Evolutionary conservation across 2,113 vertebrate species (phyloP).

Genomic region (Etheostoma cragini): DNA sequence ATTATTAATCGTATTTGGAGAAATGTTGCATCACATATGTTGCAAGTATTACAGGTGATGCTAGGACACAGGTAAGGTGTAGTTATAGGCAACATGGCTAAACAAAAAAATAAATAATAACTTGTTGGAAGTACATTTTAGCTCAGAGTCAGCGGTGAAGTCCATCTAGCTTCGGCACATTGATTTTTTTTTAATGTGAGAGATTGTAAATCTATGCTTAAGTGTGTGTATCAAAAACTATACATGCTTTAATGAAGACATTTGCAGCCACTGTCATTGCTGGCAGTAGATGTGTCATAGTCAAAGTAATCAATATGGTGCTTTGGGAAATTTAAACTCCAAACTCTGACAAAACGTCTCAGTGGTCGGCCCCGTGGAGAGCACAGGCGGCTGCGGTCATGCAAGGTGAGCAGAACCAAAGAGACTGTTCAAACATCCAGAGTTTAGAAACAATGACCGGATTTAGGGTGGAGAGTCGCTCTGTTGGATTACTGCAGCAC

Average conservation of each 20-base stretch:
- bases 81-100: no score
- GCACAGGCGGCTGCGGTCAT: neutral
- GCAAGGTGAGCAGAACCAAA: neutral
- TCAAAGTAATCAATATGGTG: neutral
- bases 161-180: slow-evolving; percentile 3
- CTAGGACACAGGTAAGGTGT: neutral
- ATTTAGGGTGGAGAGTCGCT: neutral
- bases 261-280: neutral
- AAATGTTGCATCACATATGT: neutral
- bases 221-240: slow-evolving; percentile 1
- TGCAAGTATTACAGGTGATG: neutral
- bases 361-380: neutral
- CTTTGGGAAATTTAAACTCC: neutral
- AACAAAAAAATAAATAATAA: no score
- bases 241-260: neutral
- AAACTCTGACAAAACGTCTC: neutral
- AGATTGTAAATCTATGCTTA: slow-evolving; percentile 8
- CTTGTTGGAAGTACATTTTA: neutral
- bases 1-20: neutral
- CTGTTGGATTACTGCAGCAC: neutral
- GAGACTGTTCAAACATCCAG: neutral
- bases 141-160: neutral
- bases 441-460: neutral
- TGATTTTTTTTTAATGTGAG: neutral
- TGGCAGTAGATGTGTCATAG: neutral